Base-by-base conservation (phyloP, 1,140 invertebrate genomes). In the Lucilia cuprina region DNA sequence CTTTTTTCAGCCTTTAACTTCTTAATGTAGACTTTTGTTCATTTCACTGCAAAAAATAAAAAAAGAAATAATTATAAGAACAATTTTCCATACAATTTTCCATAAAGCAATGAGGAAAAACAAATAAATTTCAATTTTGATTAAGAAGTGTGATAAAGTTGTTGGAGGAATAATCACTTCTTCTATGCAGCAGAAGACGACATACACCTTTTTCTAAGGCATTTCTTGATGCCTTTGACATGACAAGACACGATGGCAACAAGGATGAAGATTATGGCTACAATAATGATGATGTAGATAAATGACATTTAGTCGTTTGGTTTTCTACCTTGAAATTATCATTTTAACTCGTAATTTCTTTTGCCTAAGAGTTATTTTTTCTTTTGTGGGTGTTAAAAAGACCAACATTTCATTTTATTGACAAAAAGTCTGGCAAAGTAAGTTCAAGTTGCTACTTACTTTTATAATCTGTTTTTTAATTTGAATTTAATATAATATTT, bases 111-210 rank as follows among this genome's bases (percentile, higher is more conserved):
- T 70, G 65, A 70, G n/a, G 19, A 70, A 70, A 70, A 70, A 70
- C 65, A 25, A 70, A 70, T 70, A 70, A 70, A 70, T 70, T 70
- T 70, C 65, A 70, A 21, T 70, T 70, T 70, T 70, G 65, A 70
- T 70, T 19, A 19, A 70, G 65, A n/a, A 70, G 19, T 70, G 65
- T 70, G 65, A 70, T 70, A 70, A 70, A 60, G n/a, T n/a, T 60
- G 14, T n/a, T 7, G 65, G 21, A 70, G 65, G 17, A 65, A 65
- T 17, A n/a, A n/a, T n/a, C n/a, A n/a, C 65, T 70, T 21, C n/a
- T 19, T 10, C 65, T 70, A 21, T 19, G 25, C 60, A 19, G 49
- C 5, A 12, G 50, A 55, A 55, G 50, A 55, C 12, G 50, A 55
- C 50, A 55, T 5, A 12, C 50, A 55, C 50, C 50, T 55, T 55